Evolutionary conservation across 1,140 invertebrate species (phyloP).

Genomic region (Rhyzopertha dominica): DNA sequence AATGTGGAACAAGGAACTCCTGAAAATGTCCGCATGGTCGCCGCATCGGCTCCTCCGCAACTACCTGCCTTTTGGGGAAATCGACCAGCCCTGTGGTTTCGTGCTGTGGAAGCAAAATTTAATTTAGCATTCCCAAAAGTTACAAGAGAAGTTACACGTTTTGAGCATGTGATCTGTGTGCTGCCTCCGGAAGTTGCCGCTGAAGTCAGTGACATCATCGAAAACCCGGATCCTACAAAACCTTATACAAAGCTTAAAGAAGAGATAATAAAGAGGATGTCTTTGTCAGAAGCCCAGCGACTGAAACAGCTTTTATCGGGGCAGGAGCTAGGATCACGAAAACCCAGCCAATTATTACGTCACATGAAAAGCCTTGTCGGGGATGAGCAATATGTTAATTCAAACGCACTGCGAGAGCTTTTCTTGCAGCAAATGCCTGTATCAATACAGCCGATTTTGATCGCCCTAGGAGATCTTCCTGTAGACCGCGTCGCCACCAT

Average conservation of each 20-base stretch:
- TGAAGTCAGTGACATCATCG: slow-evolving; percentile 3
- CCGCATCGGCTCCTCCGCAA: neutral
- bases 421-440: neutral
- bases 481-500: neutral
- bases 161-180: neutral
- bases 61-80: neutral
- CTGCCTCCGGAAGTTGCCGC: neutral
- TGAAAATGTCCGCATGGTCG: no score
- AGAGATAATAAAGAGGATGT: neutral
- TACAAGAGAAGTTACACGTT: neutral
- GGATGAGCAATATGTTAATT: neutral
- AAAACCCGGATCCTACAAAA: neutral
- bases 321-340: slow-evolving; percentile 1
- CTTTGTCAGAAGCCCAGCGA: neutral
- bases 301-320: neutral
- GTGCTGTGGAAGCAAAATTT: neutral
- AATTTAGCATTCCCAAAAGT: slow-evolving; percentile 1
- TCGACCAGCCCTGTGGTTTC: neutral
- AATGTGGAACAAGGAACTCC: no score
- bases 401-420: neutral
- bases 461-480: neutral
- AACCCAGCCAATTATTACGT: slow-evolving; percentile 3
- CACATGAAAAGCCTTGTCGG: neutral
- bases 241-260: slow-evolving; percentile 1
- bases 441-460: neutral